phyloP scores from a whole-genome alignment of 2,797 vertebrate species.

The Thripadectes ignobilis region DNA sequence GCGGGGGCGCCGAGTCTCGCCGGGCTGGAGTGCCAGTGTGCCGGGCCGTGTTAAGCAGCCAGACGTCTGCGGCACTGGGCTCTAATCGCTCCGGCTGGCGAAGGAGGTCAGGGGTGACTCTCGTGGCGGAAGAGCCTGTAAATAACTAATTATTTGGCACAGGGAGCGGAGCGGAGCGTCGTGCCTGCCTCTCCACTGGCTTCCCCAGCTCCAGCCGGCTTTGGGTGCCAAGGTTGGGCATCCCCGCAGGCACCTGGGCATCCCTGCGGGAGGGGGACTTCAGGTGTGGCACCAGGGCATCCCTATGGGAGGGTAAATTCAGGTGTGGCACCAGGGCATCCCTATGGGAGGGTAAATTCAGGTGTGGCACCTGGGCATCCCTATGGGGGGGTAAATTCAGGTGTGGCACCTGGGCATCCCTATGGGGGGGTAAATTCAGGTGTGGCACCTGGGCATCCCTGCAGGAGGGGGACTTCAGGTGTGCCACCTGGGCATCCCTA shows the following conservation, averaged over 20 bases:
- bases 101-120: conserved; percentile 53
- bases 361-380: not conserved
- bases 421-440: not conserved
- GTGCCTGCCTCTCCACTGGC: not conserved
- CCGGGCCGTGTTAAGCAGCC: conserved; percentile 29
- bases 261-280: not conserved
- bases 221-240: not conserved
- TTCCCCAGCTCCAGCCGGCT: not conserved
- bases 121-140: conserved; percentile 18
- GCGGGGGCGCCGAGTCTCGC: not conserved
- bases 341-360: not conserved
- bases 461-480: not conserved
- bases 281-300: not conserved
- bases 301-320: too few species aligned
- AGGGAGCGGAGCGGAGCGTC: not conserved
- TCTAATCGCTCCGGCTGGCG: conserved; percentile 38
- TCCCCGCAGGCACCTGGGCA: rapidly evolving
- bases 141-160: conserved; percentile 49
- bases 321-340: not conserved
- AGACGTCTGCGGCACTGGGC: conserved; percentile 29
- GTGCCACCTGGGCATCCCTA: too few species aligned
- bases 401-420: too few species aligned
- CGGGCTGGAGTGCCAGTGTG: not conserved
- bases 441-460: too few species aligned
- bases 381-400: not conserved